Evolutionary conservation across 2,888 invertebrate genomes (phyloP).

Genomic region (Apotomis capreana): DNA sequence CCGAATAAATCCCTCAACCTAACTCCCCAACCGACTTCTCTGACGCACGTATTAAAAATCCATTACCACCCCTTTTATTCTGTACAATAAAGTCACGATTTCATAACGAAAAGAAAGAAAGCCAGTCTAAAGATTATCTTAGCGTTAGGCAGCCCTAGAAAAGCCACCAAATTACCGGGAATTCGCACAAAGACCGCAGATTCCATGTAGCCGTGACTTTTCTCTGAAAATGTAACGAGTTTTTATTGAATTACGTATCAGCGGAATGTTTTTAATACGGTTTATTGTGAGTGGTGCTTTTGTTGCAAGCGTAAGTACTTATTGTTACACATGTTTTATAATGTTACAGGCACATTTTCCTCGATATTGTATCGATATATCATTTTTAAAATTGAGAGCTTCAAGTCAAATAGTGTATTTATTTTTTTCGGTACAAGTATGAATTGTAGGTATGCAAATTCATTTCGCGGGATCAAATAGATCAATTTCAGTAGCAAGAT

Average conservation of each 20-base stretch:
- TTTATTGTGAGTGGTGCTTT: conserved; percentile 28
- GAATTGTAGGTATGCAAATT: no score
- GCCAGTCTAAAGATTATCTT: conserved; percentile 5
- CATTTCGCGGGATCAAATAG: no score
- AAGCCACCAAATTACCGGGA: conserved; percentile 55
- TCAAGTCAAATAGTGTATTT: no score
- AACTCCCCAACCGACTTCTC: neutral
- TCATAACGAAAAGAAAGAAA: conserved; percentile 13
- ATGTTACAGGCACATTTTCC: no score
- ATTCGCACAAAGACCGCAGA: conserved; percentile 62
- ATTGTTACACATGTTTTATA: no score
- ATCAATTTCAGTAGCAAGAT: no score
- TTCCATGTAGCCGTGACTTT: conserved; percentile 52
- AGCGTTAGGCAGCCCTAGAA: conserved; percentile 33
- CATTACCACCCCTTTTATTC: conserved; percentile 28
- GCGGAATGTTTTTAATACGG: conserved; percentile 37
- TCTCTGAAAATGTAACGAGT: conserved; percentile 59
- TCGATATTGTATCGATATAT: no score
- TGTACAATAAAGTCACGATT: neutral
- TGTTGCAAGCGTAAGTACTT: conserved; percentile 2
- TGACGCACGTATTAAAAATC: conserved; percentile 28
- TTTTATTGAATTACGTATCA: conserved; percentile 66
- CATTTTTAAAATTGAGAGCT: no score
- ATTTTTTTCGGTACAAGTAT: no score
- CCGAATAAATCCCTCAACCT: conserved; percentile 7